Conservation (phyloP, 2,797 vertebrate species). For the Hemitrygon akajei region DNA sequence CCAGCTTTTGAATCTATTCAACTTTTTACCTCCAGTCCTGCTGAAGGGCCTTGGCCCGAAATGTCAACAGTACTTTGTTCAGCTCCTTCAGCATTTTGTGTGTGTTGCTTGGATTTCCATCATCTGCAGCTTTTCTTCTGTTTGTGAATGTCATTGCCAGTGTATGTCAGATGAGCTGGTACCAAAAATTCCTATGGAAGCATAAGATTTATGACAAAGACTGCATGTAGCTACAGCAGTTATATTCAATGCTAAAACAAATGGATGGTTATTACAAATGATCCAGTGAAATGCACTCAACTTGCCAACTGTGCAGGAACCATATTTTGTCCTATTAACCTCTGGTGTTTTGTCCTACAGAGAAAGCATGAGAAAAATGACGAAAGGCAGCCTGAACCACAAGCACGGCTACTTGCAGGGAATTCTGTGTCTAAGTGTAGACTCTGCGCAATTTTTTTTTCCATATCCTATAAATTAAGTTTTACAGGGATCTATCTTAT, state of each 20-base stretch:
- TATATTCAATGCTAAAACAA: neutral
- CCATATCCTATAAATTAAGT: neutral
- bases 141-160: no score
- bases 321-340: neutral
- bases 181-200: neutral
- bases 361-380: neutral
- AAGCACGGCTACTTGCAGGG: neutral
- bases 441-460: neutral
- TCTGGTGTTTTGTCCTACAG: neutral
- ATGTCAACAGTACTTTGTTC: no score
- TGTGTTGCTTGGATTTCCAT: no score
- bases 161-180: neutral
- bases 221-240: neutral
- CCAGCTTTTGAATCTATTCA: neutral
- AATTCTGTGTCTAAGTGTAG: neutral
- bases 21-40: no score
- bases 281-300: neutral
- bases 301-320: neutral
- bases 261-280: neutral
- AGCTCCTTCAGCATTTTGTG: no score
- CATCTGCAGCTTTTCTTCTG: no score
- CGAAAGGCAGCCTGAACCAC: neutral
- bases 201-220: neutral
- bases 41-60: no score
- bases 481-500: neutral